Evolutionary conservation across 2,797 vertebrate genomes (phyloP), one percentile per base, ranked within the genome.

Genomic region (Chelidonichthys spinosus): DNA sequence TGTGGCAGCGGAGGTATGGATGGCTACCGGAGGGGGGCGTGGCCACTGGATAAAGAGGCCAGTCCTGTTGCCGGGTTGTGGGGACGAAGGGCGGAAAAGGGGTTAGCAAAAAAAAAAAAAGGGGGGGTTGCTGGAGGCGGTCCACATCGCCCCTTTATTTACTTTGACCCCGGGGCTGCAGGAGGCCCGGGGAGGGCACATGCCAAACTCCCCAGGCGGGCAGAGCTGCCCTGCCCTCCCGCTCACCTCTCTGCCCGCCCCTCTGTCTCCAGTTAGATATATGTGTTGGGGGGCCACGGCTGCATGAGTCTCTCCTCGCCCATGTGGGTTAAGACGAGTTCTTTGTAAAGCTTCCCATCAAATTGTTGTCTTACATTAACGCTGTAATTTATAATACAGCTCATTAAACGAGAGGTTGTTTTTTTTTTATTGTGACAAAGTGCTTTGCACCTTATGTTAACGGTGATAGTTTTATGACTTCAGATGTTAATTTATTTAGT

Each of bases 201-300:
- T 95, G 94, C 94, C 94, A 93, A 93, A 93, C 94, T 94, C 94
- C 90, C 90, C 93, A 92, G 93, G 94, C 90, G 92, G 94, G 93
- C 91, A 91, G 85, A 75, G 87, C 87, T 74, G 87, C 89, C 89
- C 90, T 93, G 92, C 88, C 92, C 93, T 93, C 88, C 85, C 83
- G 73, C 90, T 93, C 92, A 93, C 92, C 93, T 88, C 91, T 63
- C 83, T 90, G 90, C 93, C 90, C 86, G 86, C 91, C 91, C 92
- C 92, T 89, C 89, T 85, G 92, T 90, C 92, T 90, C 89, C 87
- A 82, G 78, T 83, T 84, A 92, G 90, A 93, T 92, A 93, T 93
- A 92, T 93, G 90, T 88, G 76, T 86, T 83, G 88, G 81, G 85
- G 76, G 82, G 77, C 84, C 76, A 40, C 44, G 64, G 40, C 80